Evolutionary conservation across 2,888 invertebrate genomes (phyloP), one percentile per base, ranked within the genome.

Genomic region (Malthinus seriepunctatus): DNA sequence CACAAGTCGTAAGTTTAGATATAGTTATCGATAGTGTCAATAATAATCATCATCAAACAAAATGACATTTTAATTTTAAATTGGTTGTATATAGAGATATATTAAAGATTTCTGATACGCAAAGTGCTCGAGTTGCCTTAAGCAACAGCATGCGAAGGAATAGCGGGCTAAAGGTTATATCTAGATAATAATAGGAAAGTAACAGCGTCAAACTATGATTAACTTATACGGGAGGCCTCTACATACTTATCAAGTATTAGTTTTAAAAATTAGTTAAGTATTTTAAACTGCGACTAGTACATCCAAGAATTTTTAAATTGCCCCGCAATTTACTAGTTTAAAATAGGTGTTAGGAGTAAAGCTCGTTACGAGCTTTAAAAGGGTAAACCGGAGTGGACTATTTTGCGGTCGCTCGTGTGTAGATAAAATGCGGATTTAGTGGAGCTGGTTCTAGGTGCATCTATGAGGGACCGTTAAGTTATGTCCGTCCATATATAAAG

Each of bases 51-150:
- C 52, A 45, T 45, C 32, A 39, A 23, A 38, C 46, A 38, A 35
- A 54, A 54, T 54, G 54, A 54, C 54, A 54, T 48, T 54, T 46
- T 32, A 37, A 42, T 54, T 54, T 54, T 48, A 46, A 52, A 52
- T 52, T 52, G 52, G 45, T 52, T 52, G 34, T 23, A 23, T 23
- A 23, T 23, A 23, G 5, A 5, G 5, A 5, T 23, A 23, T 52
- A 52, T 52, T 52, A 52, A 52, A 52, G 52, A 52, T 52, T 44
- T 32, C 35, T 37, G 52, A 52, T 52, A 52, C 32, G 45, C 34
- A 31, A 32, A 45, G 52, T 33, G 39, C 45, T 44, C 37, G 45
- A 52, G 33, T 45, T 33, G 52, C 52, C 52, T 37, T 45, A 51
- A 46, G 35, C 52, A 38, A n/a, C 49, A 50, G 38, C 15, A 31